Evolutionary conservation across 2,797 vertebrate species (phyloP).

Genomic region (Silurus aristotelis): DNA sequence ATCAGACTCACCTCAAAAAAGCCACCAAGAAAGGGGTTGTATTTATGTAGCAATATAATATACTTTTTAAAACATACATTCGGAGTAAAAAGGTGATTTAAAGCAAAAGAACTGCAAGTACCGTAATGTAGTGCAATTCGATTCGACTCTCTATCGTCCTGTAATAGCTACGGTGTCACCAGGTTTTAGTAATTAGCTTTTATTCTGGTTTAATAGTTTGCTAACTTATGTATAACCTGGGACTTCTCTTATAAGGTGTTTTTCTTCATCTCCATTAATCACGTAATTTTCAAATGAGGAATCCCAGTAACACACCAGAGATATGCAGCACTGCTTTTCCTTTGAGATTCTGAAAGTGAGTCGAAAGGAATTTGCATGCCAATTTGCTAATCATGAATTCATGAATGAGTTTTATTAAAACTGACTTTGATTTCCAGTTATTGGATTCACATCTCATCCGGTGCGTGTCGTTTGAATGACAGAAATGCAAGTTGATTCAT

Average conservation of each 20-base stretch:
- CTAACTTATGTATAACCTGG: neutral
- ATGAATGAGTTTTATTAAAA: neutral
- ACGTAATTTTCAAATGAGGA: conserved; percentile 72
- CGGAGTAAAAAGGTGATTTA: neutral
- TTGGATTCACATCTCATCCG: conserved; percentile 13
- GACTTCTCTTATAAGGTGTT: conserved; percentile 29
- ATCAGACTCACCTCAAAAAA: neutral
- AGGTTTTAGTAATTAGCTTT: conserved; percentile 14
- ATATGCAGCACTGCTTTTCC: conserved; percentile 61
- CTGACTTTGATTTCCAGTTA: neutral
- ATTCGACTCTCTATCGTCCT: neutral
- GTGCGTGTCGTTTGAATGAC: neutral
- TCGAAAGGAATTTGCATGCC: conserved; percentile 50
- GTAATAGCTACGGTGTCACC: neutral
- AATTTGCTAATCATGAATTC: conserved; percentile 35
- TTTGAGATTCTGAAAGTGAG: conserved; percentile 43
- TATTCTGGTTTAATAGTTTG: neutral
- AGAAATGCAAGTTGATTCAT: neutral
- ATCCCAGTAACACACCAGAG: conserved; percentile 64
- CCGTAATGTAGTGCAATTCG: neutral
- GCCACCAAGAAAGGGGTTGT: neutral
- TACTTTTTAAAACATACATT: neutral
- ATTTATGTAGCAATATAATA: neutral
- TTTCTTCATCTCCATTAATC: conserved; percentile 63
- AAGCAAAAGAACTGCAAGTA: neutral